Evolutionary conservation across 2,113 vertebrate genomes (phyloP), one percentile per base, ranked within the genome.

Genomic region (Phalacrocorax brasilianus): DNA sequence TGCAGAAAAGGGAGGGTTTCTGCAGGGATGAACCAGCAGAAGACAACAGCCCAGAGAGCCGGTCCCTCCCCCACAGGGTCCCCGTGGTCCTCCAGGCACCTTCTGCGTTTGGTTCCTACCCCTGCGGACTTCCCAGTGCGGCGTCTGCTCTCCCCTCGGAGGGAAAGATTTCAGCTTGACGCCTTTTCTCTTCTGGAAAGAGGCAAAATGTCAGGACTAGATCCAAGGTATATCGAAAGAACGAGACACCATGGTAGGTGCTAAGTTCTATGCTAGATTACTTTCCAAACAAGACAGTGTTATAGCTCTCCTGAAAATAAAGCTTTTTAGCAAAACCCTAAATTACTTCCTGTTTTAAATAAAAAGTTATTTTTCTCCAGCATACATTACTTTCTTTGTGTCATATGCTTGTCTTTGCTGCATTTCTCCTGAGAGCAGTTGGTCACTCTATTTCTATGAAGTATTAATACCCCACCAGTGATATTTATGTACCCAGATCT

Each of bases 401-500:
- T 61, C 90, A 59, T 95, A 76, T 89, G 95, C 30, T 33, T 75
- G 81, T 92, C 73, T 96, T 92, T 53, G 71, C 89, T 95, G 80
- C 63, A 44, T 76, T 55, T 92, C 97, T 97, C 96, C 38, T 2
- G 94, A 97, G 96, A 81, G 38, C 77, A 56, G 67, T 86, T 90
- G 55, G 93, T 88, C 95, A 97, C 89, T 94, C 96, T 24, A 74
- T 71, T 92, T 92, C 95, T 97, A 97, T 97, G 94, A 97, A 97
- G 97, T 97, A 97, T 96, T 98, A 97, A 98, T 97, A 98, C 91
- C 97, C 98, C 98, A 97, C 98, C 98, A 98, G 97, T 98, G 97
- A 98, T 98, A 97, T 98, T 98, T 98, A 98, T 98, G 98, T 95
- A 93, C 94, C 78, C 97, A 98, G 98, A 98, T 98, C 98, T 44